Percentiles rank a stretch among this genome's conserved stretches.
Conservation (phyloP, 1,140 invertebrate species). For the Nixonia krombeini region DNA sequence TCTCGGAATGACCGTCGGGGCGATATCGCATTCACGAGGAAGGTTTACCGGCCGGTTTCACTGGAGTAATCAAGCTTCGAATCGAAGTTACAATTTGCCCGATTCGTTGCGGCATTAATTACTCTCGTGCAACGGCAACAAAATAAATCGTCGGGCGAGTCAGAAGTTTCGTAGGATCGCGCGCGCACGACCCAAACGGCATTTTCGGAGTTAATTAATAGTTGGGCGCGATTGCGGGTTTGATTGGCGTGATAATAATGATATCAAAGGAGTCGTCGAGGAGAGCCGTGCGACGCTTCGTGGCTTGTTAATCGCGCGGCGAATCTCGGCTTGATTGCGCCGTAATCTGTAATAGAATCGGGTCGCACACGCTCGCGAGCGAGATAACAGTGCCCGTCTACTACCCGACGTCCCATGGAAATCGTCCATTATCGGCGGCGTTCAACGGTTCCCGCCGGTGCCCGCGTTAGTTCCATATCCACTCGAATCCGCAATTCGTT, state of each 20-base stretch:
- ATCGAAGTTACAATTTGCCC: too few relatives aligned
- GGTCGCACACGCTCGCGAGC: slow-evolving; percentile 12
- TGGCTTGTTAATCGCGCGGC: slow-evolving; percentile 15
- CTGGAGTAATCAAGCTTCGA: slow-evolving; percentile 5
- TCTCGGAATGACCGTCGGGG: slow-evolving; percentile 3
- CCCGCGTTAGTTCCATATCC: slow-evolving; percentile 13
- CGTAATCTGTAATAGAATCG: slow-evolving; percentile 64
- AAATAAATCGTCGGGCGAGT: too few relatives aligned
- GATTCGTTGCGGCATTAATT: too few relatives aligned
- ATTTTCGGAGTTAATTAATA: too few relatives aligned
- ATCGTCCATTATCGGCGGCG: slow-evolving; percentile 16
- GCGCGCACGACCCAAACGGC: too few relatives aligned
- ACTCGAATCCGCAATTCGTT: slow-evolving; percentile 23
- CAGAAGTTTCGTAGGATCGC: too few relatives aligned
- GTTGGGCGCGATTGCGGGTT: too few relatives aligned
- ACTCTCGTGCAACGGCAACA: too few relatives aligned
- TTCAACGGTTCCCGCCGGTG: slow-evolving; percentile 12
- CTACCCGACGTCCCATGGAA: slow-evolving; percentile 2
- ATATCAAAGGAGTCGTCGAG: too few relatives aligned
- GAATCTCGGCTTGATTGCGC: slow-evolving; percentile 43
- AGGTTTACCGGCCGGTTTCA: too few relatives aligned
- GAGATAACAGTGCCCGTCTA: slow-evolving; percentile 38
- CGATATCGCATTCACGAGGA: too few relatives aligned
- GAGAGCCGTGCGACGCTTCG: slow-evolving; percentile 15
- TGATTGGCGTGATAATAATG: too few relatives aligned